phyloP scores from a whole-genome alignment of 2,797 vertebrate species.

The Trematomus bernacchii region DNA sequence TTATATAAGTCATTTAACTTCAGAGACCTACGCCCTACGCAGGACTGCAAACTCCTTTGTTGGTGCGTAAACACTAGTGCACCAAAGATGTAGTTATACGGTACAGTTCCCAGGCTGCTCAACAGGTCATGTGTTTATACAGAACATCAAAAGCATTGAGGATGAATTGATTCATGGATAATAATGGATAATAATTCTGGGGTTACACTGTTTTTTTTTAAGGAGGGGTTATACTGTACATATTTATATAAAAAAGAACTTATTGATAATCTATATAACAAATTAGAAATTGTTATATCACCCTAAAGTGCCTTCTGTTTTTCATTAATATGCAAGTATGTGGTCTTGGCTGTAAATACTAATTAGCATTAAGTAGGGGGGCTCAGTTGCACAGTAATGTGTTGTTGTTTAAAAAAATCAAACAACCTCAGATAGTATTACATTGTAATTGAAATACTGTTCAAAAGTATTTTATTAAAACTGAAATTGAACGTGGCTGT shows the following conservation, averaged over 20 bases:
- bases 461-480: constrained; percentile 66
- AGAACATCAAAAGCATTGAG: background rate
- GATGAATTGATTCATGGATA: constrained; percentile 27
- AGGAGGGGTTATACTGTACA: constrained; percentile 55
- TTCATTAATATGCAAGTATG: constrained; percentile 33
- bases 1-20: constrained; percentile 49
- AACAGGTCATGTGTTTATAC: constrained; percentile 11
- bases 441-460: constrained; percentile 63
- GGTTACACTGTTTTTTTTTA: constrained; percentile 52
- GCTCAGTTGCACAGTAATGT: constrained; percentile 58
- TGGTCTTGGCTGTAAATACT: constrained; percentile 48
- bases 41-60: constrained; percentile 54
- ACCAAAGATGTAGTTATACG: constrained; percentile 41
- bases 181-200: constrained; percentile 30
- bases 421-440: constrained; percentile 61
- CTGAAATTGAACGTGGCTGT: constrained; percentile 39
- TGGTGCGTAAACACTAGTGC: constrained; percentile 40
- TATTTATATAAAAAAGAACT: constrained; percentile 53
- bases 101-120: constrained; percentile 28
- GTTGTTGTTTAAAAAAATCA: constrained; percentile 27
- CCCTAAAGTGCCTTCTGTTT: constrained; percentile 48
- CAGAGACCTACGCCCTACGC: constrained; percentile 53
- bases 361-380: constrained; percentile 50
- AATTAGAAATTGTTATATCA: constrained; percentile 28
- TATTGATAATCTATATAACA: constrained; percentile 50